Base-by-base conservation (phyloP, 1,140 invertebrate species). In the Drosophila carrolli region DNA sequence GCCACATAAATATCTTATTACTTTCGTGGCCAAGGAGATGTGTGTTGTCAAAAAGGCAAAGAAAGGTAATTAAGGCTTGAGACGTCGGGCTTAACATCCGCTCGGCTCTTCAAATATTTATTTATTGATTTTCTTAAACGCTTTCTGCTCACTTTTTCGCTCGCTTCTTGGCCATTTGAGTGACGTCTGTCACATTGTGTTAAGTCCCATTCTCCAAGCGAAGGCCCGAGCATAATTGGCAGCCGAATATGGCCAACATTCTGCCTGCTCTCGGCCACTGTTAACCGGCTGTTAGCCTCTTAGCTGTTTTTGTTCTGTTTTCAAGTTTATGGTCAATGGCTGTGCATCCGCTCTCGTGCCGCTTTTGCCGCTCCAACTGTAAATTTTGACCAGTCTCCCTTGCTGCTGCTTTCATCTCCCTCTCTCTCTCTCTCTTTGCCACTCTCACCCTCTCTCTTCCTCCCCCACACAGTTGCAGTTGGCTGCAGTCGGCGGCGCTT, bases 61-160 rank as follows among this genome's bases (percentile, higher is more conserved):
- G 29, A 58, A 44, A 48, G 40, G 47, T 70, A 77, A 70, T 77
- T 77, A 76, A 76, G 62, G 48, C 63, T 55, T 38, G 40, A 68
- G 73, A 70, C 63, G 38, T 56, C 70, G 41, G 13, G 58, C 48
- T 29, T n/a, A 74, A 63, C 75, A 70, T 77, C 73, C 74, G 63
- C 53, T 62, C 47, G 38, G 46, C 67, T 71, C 32, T 47, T 77
- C 73, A 63, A 70, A 75, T 80, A 84, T 84, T 68, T 81, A 85
- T 66, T 72, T 82, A 86, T 86, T 78, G 83, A 86, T 88, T 86
- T 88, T 79, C 50, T 82, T 79, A 82, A 86, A 79, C 47, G 75
- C 59, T 85, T 60, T 61, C 57, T 67, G 75, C 62, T 78, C 61
- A 78, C 62, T 66, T 66, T 62, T 55, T 71, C 67, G 40, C 38